Percentiles rank a stretch among this genome's conserved stretches.
Conservation (phyloP, 2,888 invertebrate genomes). For the Nudaria mundana region DNA sequence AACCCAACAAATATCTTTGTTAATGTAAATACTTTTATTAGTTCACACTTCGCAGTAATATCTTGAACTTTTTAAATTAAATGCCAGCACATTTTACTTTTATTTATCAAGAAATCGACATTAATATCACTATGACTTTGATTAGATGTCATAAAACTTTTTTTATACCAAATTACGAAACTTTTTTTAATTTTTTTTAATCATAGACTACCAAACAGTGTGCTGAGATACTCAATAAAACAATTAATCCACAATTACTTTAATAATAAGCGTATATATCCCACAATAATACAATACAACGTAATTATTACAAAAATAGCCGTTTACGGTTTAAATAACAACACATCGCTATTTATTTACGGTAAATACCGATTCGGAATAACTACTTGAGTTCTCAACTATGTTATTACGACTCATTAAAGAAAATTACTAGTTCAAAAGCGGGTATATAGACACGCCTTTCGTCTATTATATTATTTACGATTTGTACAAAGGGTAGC, state of each 20-base stretch:
- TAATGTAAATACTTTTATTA: no score
- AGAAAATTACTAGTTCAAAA: slow-evolving; percentile 13
- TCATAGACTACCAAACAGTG: no score
- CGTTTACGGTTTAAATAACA: slow-evolving; percentile 3
- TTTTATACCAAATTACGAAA: background rate
- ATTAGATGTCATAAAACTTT: no score
- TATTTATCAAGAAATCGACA: no score
- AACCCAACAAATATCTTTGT: no score
- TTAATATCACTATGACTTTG: no score
- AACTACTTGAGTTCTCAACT: slow-evolving; percentile 4
- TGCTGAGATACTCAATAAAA: no score
- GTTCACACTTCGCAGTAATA: no score
- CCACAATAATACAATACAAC: slow-evolving; percentile 1
- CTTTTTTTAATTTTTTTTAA: no score
- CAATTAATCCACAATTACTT: background rate
- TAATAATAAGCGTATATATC: no score
- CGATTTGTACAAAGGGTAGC: slow-evolving; percentile 1
- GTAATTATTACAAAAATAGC: slow-evolving; percentile 5
- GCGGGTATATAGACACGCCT: slow-evolving; percentile 12
- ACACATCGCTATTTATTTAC: slow-evolving; percentile 12
- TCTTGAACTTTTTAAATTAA: no score
- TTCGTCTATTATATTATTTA: slow-evolving; percentile 7
- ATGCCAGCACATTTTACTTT: no score
- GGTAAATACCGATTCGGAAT: slow-evolving; percentile 8
- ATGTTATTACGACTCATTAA: slow-evolving; percentile 25